A percentile compares a stretch with the other conserved stretches of the same genome.
Evolutionary conservation across 64 coral and sea anemone species (phyloP).

Genomic region (Stylophora pistillata): DNA sequence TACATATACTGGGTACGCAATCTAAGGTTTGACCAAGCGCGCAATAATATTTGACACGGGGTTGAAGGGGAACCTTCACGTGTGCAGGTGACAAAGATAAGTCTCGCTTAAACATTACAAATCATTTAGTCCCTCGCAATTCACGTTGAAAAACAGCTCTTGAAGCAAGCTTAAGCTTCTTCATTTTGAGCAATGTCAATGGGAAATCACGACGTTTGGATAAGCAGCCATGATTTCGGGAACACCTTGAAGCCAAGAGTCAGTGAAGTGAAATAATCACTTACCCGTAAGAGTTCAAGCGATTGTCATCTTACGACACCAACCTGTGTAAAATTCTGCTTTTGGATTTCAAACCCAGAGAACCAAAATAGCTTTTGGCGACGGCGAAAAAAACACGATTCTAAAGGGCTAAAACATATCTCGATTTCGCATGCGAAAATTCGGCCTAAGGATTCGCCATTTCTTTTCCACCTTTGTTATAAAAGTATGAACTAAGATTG

Average conservation of each 20-base stretch:
- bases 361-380: not conserved
- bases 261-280: slow-evolving; percentile 6
- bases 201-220: not conserved
- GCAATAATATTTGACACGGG: not conserved
- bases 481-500: slow-evolving; percentile 51
- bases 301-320: slow-evolving; percentile 25
- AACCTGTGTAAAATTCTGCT: not conserved
- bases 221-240: slow-evolving; percentile 15
- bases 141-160: not conserved
- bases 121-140: too few species aligned
- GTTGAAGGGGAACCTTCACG: not conserved
- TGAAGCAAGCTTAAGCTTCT: not conserved
- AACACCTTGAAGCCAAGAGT: slow-evolving; percentile 4
- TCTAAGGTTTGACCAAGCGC: not conserved
- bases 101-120: not conserved
- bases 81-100: not conserved
- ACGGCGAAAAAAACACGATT: not conserved
- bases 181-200: slow-evolving; percentile 2
- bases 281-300: slow-evolving; percentile 18
- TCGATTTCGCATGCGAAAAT: not conserved
- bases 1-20: not conserved
- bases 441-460: slow-evolving; percentile 3
- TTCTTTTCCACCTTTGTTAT: slow-evolving; percentile 15
- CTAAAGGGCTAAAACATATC: slow-evolving; percentile 5
- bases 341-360: not conserved